A percentile compares a stretch with the other conserved stretches of the same genome.
Evolutionary conservation across 1,140 invertebrate species (phyloP).

Genomic region (Oryctes rhinoceros): DNA sequence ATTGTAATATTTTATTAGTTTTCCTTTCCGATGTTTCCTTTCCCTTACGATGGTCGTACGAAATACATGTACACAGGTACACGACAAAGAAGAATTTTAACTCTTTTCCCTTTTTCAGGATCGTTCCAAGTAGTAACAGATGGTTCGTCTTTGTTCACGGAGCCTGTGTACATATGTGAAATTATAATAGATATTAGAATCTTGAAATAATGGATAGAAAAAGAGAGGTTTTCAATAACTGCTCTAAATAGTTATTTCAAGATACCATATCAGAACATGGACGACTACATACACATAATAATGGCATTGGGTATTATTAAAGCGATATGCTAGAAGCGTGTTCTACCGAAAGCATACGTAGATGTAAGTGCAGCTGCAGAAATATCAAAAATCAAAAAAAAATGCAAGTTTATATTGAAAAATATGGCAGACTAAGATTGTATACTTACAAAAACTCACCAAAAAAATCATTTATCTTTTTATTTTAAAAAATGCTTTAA

Average conservation of each 20-base stretch:
- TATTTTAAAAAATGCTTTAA: conserved; percentile 17
- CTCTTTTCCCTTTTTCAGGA: too few relatives aligned
- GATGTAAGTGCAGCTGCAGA: neutral
- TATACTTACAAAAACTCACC: conserved; percentile 24
- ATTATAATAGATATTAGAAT: too few relatives aligned
- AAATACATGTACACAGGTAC: too few relatives aligned
- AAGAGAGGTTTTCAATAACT: neutral
- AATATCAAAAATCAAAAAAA: conserved; percentile 28
- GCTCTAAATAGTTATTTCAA: neutral
- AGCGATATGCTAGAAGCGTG: conserved; percentile 2
- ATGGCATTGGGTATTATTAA: neutral
- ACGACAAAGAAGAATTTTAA: too few relatives aligned
- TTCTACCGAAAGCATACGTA: neutral
- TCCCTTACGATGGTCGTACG: too few relatives aligned
- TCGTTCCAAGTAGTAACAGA: too few relatives aligned
- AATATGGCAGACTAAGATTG: neutral
- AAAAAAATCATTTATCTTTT: neutral
- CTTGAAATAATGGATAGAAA: neutral
- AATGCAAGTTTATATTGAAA: neutral
- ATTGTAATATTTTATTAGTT: too few relatives aligned
- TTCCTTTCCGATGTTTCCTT: too few relatives aligned
- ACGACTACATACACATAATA: neutral
- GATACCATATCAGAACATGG: neutral
- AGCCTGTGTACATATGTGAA: too few relatives aligned
- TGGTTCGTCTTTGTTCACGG: too few relatives aligned